Percentiles rank a stretch among this genome's conserved stretches.
phyloP scores from a whole-genome alignment of 1,140 invertebrate genomes.

The Tetragnatha versicolor region DNA sequence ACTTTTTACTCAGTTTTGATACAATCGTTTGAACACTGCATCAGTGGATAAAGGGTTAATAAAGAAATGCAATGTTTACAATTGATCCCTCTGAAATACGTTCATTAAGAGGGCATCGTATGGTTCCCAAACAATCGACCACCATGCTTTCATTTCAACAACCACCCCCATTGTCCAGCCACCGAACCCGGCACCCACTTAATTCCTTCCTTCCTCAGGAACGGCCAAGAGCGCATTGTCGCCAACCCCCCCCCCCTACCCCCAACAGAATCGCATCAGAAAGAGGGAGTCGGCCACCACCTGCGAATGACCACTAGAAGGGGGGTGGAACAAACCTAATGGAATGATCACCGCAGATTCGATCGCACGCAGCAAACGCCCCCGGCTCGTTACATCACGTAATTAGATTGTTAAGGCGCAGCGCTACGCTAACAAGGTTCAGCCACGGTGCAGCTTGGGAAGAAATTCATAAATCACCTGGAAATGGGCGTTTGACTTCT shows the following conservation, averaged over 20 bases:
- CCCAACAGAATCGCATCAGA: constrained; percentile 28
- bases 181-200: too few species aligned
- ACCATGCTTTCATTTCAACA: too few species aligned
- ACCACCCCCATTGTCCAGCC: too few species aligned
- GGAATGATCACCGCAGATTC: constrained; percentile 41
- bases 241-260: neutral
- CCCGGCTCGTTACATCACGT: constrained; percentile 22
- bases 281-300: neutral
- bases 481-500: too few species aligned
- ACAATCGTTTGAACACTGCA: too few species aligned
- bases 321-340: constrained; percentile 21
- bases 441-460: neutral
- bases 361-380: neutral
- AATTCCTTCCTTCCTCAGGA: neutral
- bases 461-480: constrained; percentile 10
- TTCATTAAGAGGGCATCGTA: too few species aligned
- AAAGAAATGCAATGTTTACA: too few species aligned
- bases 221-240: neutral
- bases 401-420: constrained; percentile 18
- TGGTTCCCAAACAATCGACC: too few species aligned
- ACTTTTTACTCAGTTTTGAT: too few species aligned
- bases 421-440: neutral
- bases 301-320: neutral
- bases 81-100: too few species aligned
- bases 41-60: too few species aligned